Evolutionary conservation across 1,140 invertebrate genomes (phyloP).

Genomic region (Lucilia cuprina): DNA sequence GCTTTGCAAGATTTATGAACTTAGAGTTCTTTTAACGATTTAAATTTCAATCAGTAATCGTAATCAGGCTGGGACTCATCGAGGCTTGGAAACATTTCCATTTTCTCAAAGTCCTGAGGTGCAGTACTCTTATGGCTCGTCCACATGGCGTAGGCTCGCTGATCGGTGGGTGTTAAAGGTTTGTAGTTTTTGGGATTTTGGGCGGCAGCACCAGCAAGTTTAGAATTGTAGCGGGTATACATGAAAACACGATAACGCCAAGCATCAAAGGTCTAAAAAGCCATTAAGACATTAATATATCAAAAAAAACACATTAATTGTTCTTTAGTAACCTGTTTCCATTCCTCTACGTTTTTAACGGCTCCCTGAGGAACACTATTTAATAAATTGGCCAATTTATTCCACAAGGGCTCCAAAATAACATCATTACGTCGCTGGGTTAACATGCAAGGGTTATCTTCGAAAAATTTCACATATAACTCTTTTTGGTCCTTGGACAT

Average conservation of each 20-base stretch:
- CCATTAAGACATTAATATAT: neutral
- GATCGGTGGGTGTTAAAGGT: slow-evolving; percentile 56
- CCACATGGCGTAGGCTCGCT: slow-evolving; percentile 60
- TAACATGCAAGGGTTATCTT: slow-evolving; percentile 59
- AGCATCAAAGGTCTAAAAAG: slow-evolving; percentile 52
- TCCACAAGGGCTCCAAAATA: slow-evolving; percentile 55
- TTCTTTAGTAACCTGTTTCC: slow-evolving; percentile 44
- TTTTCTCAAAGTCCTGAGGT: slow-evolving; percentile 55
- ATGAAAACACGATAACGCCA: slow-evolving; percentile 60
- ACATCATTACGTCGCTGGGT: slow-evolving; percentile 56
- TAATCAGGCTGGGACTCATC: slow-evolving; percentile 53
- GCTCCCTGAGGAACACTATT: slow-evolving; percentile 58
- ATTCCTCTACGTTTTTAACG: slow-evolving; percentile 59
- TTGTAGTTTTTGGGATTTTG: slow-evolving; percentile 59
- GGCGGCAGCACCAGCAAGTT: slow-evolving; percentile 55
- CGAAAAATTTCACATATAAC: slow-evolving; percentile 58
- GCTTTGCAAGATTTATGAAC: neutral
- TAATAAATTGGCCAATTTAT: slow-evolving; percentile 51
- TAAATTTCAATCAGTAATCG: slow-evolving; percentile 46
- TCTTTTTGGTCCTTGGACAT: slow-evolving; percentile 61
- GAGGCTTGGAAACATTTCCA: slow-evolving; percentile 54
- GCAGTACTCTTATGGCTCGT: slow-evolving; percentile 56
- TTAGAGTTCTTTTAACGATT: neutral
- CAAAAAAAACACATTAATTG: neutral
- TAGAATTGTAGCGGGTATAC: slow-evolving; percentile 59